Conservation (phyloP, 2,888 invertebrate genomes). For the Drosophila longiperda region DNA sequence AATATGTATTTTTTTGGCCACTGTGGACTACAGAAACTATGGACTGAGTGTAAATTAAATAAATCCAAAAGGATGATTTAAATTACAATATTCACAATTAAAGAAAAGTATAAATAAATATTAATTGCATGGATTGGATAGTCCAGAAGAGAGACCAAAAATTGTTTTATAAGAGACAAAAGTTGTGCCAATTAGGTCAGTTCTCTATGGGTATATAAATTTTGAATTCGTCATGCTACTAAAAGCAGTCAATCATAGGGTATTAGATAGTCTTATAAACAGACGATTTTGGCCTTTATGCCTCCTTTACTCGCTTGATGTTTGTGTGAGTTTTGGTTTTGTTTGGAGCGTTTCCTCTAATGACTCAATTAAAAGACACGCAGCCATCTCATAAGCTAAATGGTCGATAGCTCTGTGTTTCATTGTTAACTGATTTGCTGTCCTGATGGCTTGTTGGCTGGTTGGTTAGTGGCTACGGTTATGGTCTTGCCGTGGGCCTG, state of each 20-base stretch:
- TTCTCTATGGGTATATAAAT: not conserved
- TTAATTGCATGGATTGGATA: not conserved
- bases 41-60: not conserved
- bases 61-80: not conserved
- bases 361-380: slow-evolving; percentile 80
- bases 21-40: not conserved
- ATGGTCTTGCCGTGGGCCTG: slow-evolving; percentile 25
- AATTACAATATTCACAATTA: not conserved
- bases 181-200: not conserved
- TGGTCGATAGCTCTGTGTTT: slow-evolving; percentile 21
- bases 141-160: not conserved
- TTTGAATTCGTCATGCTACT: not conserved
- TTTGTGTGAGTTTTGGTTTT: slow-evolving; percentile 23
- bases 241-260: slow-evolving; percentile 2
- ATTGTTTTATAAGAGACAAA: not conserved
- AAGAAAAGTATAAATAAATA: not conserved
- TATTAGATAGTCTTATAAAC: slow-evolving; percentile 6
- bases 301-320: not conserved
- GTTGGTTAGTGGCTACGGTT: slow-evolving; percentile 8
- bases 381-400: slow-evolving; percentile 55
- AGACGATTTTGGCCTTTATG: not conserved
- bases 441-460: not conserved
- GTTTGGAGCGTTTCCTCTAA: slow-evolving; percentile 48
- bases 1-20: not conserved
- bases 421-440: slow-evolving; percentile 9